These are phyloP conservation scores for Tetanocera ferruginea DNA, from an alignment of 2,888 invertebrate genomes.

Conservation along the genomic window DNA sequence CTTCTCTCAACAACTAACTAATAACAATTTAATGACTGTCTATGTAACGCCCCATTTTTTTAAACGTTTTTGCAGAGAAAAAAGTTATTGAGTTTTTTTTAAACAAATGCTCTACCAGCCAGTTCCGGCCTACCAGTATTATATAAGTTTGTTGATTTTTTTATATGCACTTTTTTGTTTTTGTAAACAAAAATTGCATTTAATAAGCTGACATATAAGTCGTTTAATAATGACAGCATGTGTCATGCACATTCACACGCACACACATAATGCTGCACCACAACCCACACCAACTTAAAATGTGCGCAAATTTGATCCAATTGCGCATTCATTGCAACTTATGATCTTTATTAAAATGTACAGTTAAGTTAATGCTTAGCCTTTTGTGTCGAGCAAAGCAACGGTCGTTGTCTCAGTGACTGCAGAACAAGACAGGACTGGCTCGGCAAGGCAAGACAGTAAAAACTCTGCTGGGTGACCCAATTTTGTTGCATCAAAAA, in stretches of 20 bases:
- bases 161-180: background rate
- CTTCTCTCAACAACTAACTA: background rate
- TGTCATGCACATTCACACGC: constrained; percentile 67
- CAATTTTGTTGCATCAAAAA: constrained; percentile 22
- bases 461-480: constrained; percentile 35
- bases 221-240: constrained; percentile 63
- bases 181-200: background rate
- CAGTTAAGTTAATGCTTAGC: constrained; percentile 22
- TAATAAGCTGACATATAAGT: constrained; percentile 33
- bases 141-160: background rate
- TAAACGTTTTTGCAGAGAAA: background rate
- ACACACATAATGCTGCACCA: constrained; percentile 51
- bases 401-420: background rate
- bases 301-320: constrained; percentile 65
- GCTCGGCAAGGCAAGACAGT: background rate
- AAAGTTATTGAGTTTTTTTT: no score
- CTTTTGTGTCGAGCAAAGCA: background rate
- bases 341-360: constrained; percentile 30
- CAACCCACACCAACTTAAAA: constrained; percentile 62
- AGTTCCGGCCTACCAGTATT: background rate
- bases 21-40: constrained; percentile 11
- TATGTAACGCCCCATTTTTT: background rate
- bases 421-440: background rate
- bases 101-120: background rate
- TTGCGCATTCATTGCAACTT: constrained; percentile 59